A percentile compares a stretch with the other conserved stretches of the same genome.
Conservation (phyloP, 92 coral and sea anemone species). For the Pocillopora grandis region DNA sequence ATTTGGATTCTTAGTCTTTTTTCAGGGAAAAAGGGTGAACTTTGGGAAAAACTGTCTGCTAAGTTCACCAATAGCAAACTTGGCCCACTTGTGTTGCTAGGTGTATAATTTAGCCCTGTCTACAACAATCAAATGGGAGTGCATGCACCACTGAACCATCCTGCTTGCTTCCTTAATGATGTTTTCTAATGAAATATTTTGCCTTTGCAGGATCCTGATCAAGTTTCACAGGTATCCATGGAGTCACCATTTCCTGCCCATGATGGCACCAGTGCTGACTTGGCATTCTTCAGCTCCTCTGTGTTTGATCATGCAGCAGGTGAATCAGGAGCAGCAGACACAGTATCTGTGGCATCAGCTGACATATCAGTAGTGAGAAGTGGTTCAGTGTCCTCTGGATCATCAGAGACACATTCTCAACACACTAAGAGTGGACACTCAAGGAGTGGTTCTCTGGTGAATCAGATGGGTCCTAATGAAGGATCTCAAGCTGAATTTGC, state of each 20-base stretch:
- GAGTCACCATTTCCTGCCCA: slow-evolving; percentile 18
- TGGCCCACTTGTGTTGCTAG: too few species aligned
- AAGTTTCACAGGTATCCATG: slow-evolving; percentile 17
- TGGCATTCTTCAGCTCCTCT: slow-evolving; percentile 69
- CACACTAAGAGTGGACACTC: slow-evolving; percentile 48
- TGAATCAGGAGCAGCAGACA: slow-evolving; percentile 62
- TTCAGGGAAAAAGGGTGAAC: too few species aligned
- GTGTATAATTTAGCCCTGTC: too few species aligned
- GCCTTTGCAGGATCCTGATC: slow-evolving; percentile 35
- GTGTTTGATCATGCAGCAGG: slow-evolving; percentile 48
- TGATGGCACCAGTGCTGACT: slow-evolving; percentile 10
- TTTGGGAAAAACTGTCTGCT: too few species aligned
- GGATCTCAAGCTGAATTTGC: slow-evolving; percentile 16
- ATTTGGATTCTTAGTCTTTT: too few species aligned
- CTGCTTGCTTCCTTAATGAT: neutral
- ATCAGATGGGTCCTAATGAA: slow-evolving; percentile 5
- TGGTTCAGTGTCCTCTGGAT: slow-evolving; percentile 71
- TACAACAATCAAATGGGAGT: too few species aligned
- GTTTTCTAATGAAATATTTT: neutral
- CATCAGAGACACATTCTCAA: slow-evolving; percentile 58
- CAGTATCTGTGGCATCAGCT: slow-evolving; percentile 63
- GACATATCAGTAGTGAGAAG: slow-evolving; percentile 59
- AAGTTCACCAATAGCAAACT: too few species aligned
- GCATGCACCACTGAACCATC: too few species aligned
- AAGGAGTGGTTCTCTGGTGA: slow-evolving; percentile 37